phyloP scores from a whole-genome alignment of 2,113 vertebrate genomes.

The Sakesphorus luctuosus region DNA sequence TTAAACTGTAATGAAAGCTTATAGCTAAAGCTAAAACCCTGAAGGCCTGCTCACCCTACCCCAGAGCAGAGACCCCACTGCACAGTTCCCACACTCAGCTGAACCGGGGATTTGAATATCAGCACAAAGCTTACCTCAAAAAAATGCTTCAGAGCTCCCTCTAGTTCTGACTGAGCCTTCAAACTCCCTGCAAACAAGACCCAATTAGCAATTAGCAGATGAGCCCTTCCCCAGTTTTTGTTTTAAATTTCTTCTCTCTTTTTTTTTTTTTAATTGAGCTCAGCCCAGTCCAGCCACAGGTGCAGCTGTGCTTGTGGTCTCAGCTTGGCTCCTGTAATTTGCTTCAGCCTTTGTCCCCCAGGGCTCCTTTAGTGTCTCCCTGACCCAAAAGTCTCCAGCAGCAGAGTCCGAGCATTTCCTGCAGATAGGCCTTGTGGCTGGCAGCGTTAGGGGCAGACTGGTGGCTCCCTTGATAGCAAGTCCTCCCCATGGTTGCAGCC shows the following conservation, averaged over 20 bases:
- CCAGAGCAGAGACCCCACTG: too few species aligned
- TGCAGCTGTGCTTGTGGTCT: not conserved
- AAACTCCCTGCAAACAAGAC: not conserved
- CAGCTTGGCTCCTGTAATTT: not conserved
- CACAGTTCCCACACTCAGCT: fast-evolving
- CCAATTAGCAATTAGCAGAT: not conserved
- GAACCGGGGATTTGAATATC: fast-evolving
- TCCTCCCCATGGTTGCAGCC: fast-evolving
- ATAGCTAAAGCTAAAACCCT: not conserved
- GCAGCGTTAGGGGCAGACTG: fast-evolving
- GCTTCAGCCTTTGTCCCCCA: not conserved
- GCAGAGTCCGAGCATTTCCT: not conserved
- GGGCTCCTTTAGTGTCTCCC: fast-evolving
- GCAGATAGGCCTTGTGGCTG: not conserved
- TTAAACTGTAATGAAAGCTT: not conserved
- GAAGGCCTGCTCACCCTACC: not conserved
- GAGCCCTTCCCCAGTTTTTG: fast-evolving
- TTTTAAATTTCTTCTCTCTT: not conserved
- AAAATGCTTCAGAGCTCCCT: not conserved
- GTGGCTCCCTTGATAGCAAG: fast-evolving
- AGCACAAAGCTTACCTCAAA: not conserved
- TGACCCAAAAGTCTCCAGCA: not conserved
- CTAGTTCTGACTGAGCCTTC: not conserved
- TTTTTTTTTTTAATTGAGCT: not conserved
- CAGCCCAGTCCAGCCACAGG: not conserved